Percentiles rank a stretch among this genome's conserved stretches.
Conservation (phyloP, 2,888 invertebrate genomes). For the Tholera decimalis region DNA sequence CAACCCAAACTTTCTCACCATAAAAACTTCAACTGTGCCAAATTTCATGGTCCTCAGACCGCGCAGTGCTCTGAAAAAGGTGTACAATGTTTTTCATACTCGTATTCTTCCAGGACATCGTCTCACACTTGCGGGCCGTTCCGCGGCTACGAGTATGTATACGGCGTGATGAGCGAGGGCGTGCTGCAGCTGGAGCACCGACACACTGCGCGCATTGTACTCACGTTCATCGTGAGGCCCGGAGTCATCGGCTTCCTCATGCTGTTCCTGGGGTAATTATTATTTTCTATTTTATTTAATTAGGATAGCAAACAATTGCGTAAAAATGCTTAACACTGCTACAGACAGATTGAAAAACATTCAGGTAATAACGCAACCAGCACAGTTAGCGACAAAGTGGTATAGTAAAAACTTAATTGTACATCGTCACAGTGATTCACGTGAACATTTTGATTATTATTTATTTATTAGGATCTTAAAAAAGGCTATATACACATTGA, state of each 20-base stretch:
- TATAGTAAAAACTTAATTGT: no score
- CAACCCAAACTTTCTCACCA: no score
- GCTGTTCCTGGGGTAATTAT: conserved; percentile 91
- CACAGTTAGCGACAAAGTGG: no score
- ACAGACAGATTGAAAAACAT: neutral
- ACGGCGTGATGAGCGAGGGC: conserved; percentile 91
- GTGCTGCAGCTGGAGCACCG: conserved; percentile 88
- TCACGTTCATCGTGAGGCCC: conserved; percentile 88
- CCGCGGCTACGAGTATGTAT: conserved; percentile 88
- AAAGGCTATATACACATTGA: no score
- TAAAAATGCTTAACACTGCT: neutral
- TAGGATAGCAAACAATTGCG: no score
- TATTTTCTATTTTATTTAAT: neutral
- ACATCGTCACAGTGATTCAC: no score
- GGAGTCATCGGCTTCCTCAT: conserved; percentile 89
- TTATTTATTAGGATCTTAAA: no score
- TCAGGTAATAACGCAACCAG: no score
- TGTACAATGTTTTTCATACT: no score
- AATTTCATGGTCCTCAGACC: no score
- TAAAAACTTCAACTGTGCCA: no score
- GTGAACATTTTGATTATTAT: no score
- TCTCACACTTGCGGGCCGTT: conserved; percentile 93
- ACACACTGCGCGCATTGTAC: conserved; percentile 85
- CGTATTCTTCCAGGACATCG: conserved; percentile 83
- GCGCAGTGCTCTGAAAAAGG: neutral